phyloP scores from a whole-genome alignment of 2,888 invertebrate genomes.

The Epinotia bilunana region DNA sequence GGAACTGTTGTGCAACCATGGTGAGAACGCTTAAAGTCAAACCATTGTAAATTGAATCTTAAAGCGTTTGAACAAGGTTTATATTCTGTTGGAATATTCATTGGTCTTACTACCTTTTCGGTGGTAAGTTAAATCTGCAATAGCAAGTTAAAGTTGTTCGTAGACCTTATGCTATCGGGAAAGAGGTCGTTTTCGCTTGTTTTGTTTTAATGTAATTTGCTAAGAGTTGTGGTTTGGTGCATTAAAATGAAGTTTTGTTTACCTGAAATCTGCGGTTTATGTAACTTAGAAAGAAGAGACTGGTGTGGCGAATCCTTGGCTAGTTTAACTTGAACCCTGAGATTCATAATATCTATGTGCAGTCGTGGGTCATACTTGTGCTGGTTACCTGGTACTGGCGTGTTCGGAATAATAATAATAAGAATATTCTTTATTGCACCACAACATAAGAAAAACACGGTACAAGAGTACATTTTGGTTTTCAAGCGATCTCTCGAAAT shows the following conservation, averaged over 20 bases:
- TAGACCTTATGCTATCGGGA: background rate
- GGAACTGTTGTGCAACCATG: constrained; percentile 29
- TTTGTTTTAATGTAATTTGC: constrained; percentile 16
- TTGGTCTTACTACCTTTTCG: background rate
- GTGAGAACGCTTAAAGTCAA: background rate
- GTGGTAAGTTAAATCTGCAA: background rate
- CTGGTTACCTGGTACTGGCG: too few species aligned
- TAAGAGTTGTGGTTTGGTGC: constrained; percentile 12
- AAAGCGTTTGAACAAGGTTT: background rate
- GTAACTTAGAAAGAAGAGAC: background rate
- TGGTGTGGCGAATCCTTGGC: background rate
- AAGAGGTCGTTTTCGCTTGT: constrained; percentile 6
- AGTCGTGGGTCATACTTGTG: background rate
- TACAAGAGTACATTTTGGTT: too few species aligned
- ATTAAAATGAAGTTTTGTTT: constrained; percentile 1
- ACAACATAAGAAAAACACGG: too few species aligned
- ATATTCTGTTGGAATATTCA: background rate
- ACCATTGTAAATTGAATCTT: background rate
- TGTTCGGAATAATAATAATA: too few species aligned
- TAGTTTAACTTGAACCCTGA: too few species aligned
- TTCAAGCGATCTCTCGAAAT: too few species aligned
- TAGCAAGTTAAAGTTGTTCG: background rate
- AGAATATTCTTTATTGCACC: too few species aligned
- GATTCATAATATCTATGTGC: background rate
- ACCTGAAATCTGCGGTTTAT: constrained; percentile 17